Evolutionary conservation across 2,888 invertebrate species (phyloP).

Genomic region (Aphidius colemani): DNA sequence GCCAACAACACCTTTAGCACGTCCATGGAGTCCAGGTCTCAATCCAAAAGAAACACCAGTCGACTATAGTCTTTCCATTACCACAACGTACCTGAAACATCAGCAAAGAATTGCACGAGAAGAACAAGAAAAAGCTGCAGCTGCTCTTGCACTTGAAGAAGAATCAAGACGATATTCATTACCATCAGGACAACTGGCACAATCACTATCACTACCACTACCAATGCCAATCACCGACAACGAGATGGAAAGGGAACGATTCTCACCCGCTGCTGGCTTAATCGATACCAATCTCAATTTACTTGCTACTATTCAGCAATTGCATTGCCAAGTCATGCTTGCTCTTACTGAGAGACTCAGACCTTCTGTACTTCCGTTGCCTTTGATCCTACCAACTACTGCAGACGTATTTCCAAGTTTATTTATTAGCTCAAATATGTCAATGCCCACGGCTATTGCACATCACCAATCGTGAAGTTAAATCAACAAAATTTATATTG

Average conservation of each 20-base stretch:
- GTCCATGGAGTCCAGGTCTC: conserved; percentile 55
- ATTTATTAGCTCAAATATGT: conserved; percentile 44
- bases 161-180: no score
- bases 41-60: conserved; percentile 61
- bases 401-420: conserved; percentile 31
- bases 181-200: conserved; percentile 21
- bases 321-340: conserved; percentile 58
- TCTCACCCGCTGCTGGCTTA: conserved; percentile 54
- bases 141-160: conserved; percentile 53
- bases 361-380: conserved; percentile 47
- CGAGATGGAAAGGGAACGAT: conserved; percentile 44
- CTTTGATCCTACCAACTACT: conserved; percentile 46
- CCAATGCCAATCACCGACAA: conserved; percentile 24
- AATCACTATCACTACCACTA: conserved; percentile 27
- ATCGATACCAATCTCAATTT: conserved; percentile 58
- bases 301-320: conserved; percentile 56
- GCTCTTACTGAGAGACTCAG: conserved; percentile 56
- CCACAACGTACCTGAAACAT: conserved; percentile 85
- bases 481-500: background rate
- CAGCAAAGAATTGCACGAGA: conserved; percentile 73
- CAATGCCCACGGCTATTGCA: conserved; percentile 41
- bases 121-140: conserved; percentile 64
- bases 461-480: conserved; percentile 47
- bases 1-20: conserved; percentile 47
- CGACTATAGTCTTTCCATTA: conserved; percentile 86